Percentiles rank a stretch among this genome's conserved stretches.
These are phyloP conservation scores for Drosophila yooni DNA, from an alignment of 2,888 invertebrate species.

Conservation along the genomic window DNA sequence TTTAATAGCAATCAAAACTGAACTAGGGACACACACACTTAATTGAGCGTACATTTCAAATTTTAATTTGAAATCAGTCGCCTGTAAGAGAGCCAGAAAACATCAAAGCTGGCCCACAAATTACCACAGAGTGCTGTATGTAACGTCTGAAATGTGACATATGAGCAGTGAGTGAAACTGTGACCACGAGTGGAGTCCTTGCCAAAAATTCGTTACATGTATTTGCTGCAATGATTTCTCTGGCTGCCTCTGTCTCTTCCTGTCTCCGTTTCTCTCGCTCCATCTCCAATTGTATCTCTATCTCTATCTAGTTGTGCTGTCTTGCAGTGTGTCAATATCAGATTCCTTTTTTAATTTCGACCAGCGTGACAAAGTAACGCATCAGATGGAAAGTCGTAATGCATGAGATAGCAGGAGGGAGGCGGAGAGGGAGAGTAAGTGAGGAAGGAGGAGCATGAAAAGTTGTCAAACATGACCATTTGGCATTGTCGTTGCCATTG, in stretches of 20 bases:
- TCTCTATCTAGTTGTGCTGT: not conserved
- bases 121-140: conserved; percentile 40
- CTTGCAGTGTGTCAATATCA: conserved; percentile 38
- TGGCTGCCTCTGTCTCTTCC: conserved; percentile 8
- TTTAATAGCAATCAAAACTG: conserved; percentile 31
- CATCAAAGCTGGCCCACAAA: conserved; percentile 56
- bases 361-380: conserved; percentile 68
- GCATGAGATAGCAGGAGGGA: not conserved
- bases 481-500: conserved; percentile 58
- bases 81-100: conserved; percentile 37
- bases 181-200: conserved; percentile 11
- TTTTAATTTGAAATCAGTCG: conserved; percentile 71
- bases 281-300: conserved; percentile 7
- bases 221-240: conserved; percentile 44
- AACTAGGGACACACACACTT: conserved; percentile 13
- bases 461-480: conserved; percentile 78
- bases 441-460: conserved; percentile 30
- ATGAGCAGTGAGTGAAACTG: conserved; percentile 45
- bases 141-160: conserved; percentile 60
- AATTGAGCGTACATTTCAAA: conserved; percentile 63
- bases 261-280: not conserved
- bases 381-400: conserved; percentile 32
- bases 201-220: conserved; percentile 41
- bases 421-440: not conserved
- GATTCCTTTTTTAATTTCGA: conserved; percentile 59